These are phyloP conservation scores for Scytalopus superciliaris DNA, from an alignment of 2,113 vertebrate species.

Conservation along the genomic window DNA sequence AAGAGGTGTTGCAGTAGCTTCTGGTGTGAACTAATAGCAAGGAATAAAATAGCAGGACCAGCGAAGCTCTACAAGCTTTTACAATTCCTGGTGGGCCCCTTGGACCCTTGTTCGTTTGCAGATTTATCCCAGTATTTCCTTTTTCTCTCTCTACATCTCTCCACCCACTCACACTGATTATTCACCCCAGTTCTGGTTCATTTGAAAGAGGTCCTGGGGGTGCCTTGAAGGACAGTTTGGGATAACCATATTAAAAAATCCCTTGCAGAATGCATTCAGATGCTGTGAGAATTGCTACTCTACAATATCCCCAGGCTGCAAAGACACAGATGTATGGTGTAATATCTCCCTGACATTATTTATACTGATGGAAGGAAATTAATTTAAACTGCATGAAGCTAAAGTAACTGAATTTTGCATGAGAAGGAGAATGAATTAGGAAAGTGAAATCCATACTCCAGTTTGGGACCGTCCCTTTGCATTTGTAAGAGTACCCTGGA, in stretches of 20 bases:
- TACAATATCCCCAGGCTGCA: background rate
- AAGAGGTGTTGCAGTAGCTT: background rate
- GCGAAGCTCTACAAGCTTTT: background rate
- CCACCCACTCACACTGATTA: background rate
- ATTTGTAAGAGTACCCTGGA: background rate
- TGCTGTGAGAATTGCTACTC: background rate
- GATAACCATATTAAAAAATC: background rate
- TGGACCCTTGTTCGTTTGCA: background rate
- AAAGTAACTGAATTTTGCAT: conserved; percentile 22
- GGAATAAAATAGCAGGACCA: background rate
- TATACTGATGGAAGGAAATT: background rate
- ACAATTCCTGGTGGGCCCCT: background rate
- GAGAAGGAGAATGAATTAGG: background rate
- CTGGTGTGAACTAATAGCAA: background rate
- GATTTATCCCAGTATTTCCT: background rate
- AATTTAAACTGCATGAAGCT: background rate
- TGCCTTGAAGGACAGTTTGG: background rate
- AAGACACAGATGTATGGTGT: background rate
- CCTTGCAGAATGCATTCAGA: background rate
- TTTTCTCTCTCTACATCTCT: background rate
- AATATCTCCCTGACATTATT: background rate
- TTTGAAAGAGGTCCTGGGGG: background rate
- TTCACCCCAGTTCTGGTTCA: background rate
- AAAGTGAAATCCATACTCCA: background rate
- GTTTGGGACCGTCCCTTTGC: background rate